Percentiles rank a stretch among this genome's conserved stretches.
Conservation (phyloP, 2,888 invertebrate genomes). For the Phlogophora meticulosa region DNA sequence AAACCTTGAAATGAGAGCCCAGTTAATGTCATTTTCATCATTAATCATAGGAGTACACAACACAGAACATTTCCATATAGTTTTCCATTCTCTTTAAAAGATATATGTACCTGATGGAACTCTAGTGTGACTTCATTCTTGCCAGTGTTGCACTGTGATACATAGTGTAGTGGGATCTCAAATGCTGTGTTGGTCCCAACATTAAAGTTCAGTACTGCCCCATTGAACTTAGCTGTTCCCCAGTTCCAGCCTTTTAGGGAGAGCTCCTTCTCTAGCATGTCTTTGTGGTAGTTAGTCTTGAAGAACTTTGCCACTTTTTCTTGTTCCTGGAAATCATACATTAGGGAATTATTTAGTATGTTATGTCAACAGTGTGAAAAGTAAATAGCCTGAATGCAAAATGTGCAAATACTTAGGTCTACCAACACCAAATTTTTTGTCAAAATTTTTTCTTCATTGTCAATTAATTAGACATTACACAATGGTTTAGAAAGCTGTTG, state of each 20-base stretch:
- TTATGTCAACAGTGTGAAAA: background rate
- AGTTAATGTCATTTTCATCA: background rate
- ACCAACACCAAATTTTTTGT: background rate
- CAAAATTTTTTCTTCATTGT: background rate
- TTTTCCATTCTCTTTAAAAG: too few species aligned
- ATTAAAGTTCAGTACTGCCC: conserved; percentile 96
- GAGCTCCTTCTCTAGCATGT: conserved; percentile 97
- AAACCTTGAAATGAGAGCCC: background rate
- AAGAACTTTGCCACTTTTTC: conserved; percentile 98
- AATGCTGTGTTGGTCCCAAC: conserved; percentile 96
- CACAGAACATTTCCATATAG: background rate
- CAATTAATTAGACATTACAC: background rate
- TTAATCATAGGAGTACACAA: too few species aligned
- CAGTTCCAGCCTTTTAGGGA: conserved; percentile 99
- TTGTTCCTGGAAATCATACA: conserved; percentile 93
- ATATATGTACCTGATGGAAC: conserved; percentile 96
- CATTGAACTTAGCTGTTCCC: conserved; percentile 98
- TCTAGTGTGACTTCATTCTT: conserved; percentile 99
- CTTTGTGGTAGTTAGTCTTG: conserved; percentile 95
- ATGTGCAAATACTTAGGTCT: background rate
- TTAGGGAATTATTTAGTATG: background rate
- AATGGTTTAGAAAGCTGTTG: background rate
- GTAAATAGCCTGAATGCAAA: background rate
- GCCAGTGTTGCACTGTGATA: conserved; percentile 98
- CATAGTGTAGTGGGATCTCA: conserved; percentile 98